Evolutionary conservation across 1,140 invertebrate genomes (phyloP).

Genomic region (Leptopilina boulardi): DNA sequence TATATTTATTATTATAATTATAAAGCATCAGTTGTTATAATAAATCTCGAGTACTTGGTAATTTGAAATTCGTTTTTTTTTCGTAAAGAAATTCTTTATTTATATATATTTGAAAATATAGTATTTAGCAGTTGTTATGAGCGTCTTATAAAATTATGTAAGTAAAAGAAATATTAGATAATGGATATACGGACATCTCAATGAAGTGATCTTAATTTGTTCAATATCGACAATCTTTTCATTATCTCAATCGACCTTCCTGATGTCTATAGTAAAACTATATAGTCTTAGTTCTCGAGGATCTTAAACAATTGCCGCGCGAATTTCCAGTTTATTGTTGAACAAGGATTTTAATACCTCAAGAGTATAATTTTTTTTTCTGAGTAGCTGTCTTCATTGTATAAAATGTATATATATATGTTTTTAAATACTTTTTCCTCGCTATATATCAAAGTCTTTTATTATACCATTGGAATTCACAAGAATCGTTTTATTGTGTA

Average conservation of each 20-base stretch:
- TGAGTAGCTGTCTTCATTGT: background rate
- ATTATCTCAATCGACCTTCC: conserved; percentile 15
- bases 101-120: background rate
- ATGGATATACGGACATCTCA: background rate
- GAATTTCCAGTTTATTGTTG: background rate
- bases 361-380: background rate
- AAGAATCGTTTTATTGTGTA: background rate
- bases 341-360: conserved; percentile 10
- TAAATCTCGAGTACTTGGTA: background rate
- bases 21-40: background rate
- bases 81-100: background rate
- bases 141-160: background rate
- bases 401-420: background rate
- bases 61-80: background rate
- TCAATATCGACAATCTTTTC: conserved; percentile 18
- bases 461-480: background rate
- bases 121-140: background rate
- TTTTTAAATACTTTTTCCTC: conserved; percentile 1
- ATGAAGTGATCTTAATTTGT: background rate
- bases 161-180: background rate
- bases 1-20: background rate
- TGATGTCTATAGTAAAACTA: background rate
- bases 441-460: background rate
- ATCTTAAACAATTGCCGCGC: background rate
- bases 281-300: background rate